Conservation (phyloP, 1,140 invertebrate genomes). For the Drosophila bifasciata region DNA sequence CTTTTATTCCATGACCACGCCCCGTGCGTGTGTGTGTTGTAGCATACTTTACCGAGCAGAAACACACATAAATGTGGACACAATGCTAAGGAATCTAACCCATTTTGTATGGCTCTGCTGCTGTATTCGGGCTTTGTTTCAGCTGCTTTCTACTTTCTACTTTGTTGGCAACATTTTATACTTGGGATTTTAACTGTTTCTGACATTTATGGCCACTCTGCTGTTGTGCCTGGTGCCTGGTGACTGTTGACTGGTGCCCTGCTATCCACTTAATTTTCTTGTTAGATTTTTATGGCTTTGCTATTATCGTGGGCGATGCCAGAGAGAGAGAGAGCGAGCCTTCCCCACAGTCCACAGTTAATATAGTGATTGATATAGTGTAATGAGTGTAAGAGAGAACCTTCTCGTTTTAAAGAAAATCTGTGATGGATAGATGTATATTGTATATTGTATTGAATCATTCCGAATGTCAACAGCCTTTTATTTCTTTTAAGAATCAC, state of each 20-base stretch:
- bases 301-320: constrained; percentile 53
- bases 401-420: background rate
- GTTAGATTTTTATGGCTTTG: constrained; percentile 74
- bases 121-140: constrained; percentile 3
- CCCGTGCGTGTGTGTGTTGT: constrained; percentile 15
- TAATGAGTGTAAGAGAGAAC: constrained; percentile 33
- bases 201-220: constrained; percentile 72
- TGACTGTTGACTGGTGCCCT: constrained; percentile 24
- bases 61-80: no score
- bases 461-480: constrained; percentile 17
- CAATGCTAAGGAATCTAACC: constrained; percentile 24
- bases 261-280: constrained; percentile 69
- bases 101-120: constrained; percentile 23
- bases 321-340: no score
- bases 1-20: constrained; percentile 18
- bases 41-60: constrained; percentile 24
- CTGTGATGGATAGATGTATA: constrained; percentile 1
- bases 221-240: constrained; percentile 3
- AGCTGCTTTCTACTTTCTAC: background rate
- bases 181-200: constrained; percentile 71
- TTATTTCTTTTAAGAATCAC: constrained; percentile 15
- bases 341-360: constrained; percentile 11
- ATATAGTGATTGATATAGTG: constrained; percentile 67
- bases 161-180: constrained; percentile 43
- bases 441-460: constrained; percentile 31